These are phyloP conservation scores for Holothuria scabra DNA, from an alignment of 53 echinoderm and acorn worm genomes.

Conservation along the genomic window DNA sequence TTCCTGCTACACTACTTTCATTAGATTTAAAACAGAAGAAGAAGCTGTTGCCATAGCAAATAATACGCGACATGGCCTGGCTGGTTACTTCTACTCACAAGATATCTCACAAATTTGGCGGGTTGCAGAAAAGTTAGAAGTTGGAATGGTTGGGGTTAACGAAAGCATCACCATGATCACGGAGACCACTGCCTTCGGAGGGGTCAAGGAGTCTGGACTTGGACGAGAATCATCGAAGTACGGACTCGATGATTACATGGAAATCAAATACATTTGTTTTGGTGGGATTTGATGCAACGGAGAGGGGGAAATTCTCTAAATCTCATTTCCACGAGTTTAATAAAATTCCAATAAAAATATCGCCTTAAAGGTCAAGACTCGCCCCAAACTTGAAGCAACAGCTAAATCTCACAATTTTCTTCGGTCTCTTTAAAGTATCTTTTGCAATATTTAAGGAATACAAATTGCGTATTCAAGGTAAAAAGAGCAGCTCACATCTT, in stretches of 20 bases:
- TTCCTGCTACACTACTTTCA: no score
- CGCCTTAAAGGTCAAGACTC: no score
- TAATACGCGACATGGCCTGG: slow-evolving; percentile 58
- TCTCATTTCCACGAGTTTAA: no score
- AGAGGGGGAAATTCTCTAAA: no score
- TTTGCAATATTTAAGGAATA: no score
- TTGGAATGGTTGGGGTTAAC: slow-evolving; percentile 75
- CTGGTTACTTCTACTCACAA: slow-evolving; percentile 74
- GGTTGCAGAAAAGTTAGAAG: slow-evolving; percentile 72
- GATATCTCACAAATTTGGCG: slow-evolving; percentile 69
- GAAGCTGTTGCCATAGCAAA: slow-evolving; percentile 76
- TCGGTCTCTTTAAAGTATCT: no score
- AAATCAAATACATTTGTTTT: slow-evolving; percentile 61
- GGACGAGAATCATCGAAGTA: slow-evolving; percentile 67
- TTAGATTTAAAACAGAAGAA: slow-evolving; percentile 74
- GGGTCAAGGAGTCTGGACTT: slow-evolving; percentile 70
- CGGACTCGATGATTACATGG: slow-evolving; percentile 65
- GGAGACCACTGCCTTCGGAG: slow-evolving; percentile 52
- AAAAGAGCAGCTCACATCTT: no score
- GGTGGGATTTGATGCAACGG: slow-evolving; percentile 39
- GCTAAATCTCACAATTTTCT: no score
- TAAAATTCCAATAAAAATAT: no score
- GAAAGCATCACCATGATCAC: slow-evolving; percentile 34
- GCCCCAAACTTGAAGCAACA: no score
- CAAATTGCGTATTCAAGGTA: no score